These are phyloP conservation scores for Phaethon lepturus DNA, from an alignment of 2,113 vertebrate species.

Conservation along the genomic window DNA sequence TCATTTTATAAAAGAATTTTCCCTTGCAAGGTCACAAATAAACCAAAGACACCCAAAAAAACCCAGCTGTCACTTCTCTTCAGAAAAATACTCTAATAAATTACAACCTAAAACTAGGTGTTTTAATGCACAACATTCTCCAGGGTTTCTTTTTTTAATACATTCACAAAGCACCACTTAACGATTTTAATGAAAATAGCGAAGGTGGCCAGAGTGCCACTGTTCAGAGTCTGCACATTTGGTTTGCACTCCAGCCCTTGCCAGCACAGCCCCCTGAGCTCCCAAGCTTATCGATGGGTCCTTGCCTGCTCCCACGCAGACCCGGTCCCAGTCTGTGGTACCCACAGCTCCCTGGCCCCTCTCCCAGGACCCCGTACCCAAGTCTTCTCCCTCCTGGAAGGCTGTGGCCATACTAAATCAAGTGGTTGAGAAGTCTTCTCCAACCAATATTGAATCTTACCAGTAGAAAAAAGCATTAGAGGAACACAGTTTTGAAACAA, in stretches of 20 bases:
- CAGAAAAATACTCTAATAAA: not conserved
- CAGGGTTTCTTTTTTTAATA: not conserved
- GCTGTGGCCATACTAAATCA: not conserved
- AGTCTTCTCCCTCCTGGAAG: not conserved
- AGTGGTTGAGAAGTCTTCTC: not conserved
- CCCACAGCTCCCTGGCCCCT: fast-evolving
- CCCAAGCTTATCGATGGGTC: not conserved
- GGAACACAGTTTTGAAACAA: not conserved
- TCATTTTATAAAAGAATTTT: not conserved
- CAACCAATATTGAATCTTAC: not conserved
- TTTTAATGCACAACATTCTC: not conserved
- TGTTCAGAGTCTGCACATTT: not conserved
- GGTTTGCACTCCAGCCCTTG: not conserved
- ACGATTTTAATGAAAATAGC: not conserved
- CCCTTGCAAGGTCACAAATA: not conserved
- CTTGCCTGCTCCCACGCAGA: not conserved
- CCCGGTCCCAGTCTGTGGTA: fast-evolving
- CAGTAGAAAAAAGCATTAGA: not conserved
- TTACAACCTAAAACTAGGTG: not conserved
- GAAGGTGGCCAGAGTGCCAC: not conserved
- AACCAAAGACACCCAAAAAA: not conserved
- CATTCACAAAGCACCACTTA: not conserved
- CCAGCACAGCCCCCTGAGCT: not conserved
- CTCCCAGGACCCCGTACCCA: fast-evolving
- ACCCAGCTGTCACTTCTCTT: not conserved